Evolutionary conservation across 1,140 invertebrate genomes (phyloP), one percentile per base, ranked within the genome.

Genomic region (Heterodera schachtii): DNA sequence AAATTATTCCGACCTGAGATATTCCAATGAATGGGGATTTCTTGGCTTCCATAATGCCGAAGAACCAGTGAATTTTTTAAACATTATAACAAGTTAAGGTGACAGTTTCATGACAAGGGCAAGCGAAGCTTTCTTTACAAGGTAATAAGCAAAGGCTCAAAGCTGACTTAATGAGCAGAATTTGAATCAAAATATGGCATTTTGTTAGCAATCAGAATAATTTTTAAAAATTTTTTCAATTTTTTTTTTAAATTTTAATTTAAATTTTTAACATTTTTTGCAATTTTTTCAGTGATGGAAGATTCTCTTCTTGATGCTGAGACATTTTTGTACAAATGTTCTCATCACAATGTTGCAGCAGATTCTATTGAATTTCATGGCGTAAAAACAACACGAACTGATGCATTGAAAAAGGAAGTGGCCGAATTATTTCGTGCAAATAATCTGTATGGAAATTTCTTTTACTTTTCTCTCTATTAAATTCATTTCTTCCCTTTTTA

Each of bases 1-100:
- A 44, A 41, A 41, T 57, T 21, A 75, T 66, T 84, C 85, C 78
- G 70, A 89, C 87, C 88, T 90, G 19, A 89, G 75, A 75, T 89
- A 89, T 76, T 89, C 88, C 6, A 89, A 67, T 19, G 89, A 86
- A 80, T 90, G 88, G 0, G 87, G 85, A 79, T 89, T 89, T 73
- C 89, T 90, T 43, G 88, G 84, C 75, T 87, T 88, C 88, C 88
- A 89, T 66, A 89, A 80, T 52, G 82, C 70, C 11, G 75, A 47
- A 57, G 73, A 31, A 57, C 60, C 60, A 78, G n/a, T 44, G 46
- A 76, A 52, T 76, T 75, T 75, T 82, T 82, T 71, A 31, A 81
- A 52, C 66, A 80, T 81, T 16, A 69, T 64, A 66, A 52, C 41
- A 81, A 31, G 31, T 31, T 31, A 31, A 31, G 31, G 31, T 31